Percentiles rank a stretch among this genome's conserved stretches.
phyloP scores from a whole-genome alignment of 2,888 invertebrate species.

The Miltochrista miniata region DNA sequence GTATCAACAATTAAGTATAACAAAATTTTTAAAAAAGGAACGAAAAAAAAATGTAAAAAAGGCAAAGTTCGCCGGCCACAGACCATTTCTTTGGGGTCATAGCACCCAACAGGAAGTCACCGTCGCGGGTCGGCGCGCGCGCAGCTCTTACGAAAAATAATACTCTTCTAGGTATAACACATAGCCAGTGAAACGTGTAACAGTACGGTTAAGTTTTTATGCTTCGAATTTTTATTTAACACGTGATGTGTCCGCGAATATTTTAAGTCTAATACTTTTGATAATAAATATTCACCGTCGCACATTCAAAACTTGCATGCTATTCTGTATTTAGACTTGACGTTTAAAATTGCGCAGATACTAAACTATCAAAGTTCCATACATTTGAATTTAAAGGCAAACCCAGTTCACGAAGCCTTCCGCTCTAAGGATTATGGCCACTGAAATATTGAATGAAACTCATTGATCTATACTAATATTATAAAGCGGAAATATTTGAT shows the following conservation, averaged over 20 bases:
- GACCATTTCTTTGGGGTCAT: conserved; percentile 81
- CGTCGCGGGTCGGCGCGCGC: conserved; percentile 78
- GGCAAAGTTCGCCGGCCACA: conserved; percentile 64
- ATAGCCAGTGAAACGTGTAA: conserved; percentile 62
- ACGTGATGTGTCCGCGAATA: conserved; percentile 28
- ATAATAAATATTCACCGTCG: too few species aligned
- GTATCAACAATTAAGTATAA: conserved; percentile 48
- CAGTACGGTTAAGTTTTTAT: conserved; percentile 48
- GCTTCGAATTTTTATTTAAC: conserved; percentile 29
- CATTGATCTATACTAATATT: too few species aligned
- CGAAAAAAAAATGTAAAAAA: conserved; percentile 51
- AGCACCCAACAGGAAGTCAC: conserved; percentile 78
- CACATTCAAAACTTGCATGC: too few species aligned
- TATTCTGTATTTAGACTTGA: too few species aligned
- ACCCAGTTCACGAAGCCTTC: too few species aligned
- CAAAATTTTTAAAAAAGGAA: conserved; percentile 56
- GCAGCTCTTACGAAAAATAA: conserved; percentile 78
- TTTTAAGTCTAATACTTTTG: not conserved
- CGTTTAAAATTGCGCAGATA: too few species aligned
- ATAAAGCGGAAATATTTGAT: too few species aligned
- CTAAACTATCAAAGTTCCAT: too few species aligned
- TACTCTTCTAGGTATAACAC: conserved; percentile 71
- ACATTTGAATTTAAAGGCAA: too few species aligned
- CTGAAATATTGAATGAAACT: too few species aligned
- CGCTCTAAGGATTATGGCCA: too few species aligned